Base-by-base conservation (phyloP, 2,888 invertebrate species). In the Lasiommata megera region DNA sequence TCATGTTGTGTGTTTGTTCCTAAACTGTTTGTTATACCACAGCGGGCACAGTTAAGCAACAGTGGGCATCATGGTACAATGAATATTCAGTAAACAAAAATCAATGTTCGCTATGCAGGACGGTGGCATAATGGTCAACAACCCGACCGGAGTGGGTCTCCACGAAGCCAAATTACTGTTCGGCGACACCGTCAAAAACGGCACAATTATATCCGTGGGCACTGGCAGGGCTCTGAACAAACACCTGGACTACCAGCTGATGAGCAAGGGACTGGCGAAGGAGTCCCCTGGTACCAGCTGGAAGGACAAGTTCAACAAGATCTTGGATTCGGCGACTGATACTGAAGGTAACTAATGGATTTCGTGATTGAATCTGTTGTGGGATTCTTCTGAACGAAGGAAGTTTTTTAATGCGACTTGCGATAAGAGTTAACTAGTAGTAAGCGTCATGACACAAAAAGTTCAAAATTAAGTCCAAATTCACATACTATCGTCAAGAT, bases 101-200 rank as follows among this genome's bases (percentile, higher is more conserved):
- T 2, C 23, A 23, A 3, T 23, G 5, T 5, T 23, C 5, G 23
- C 58, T 41, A 29, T 54, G 7, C 68, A 94, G 94, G 96, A 96
- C 84, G 95, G 96, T 63, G 97, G 97, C 28, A 93, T 97, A 69
- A 87, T 97, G 79, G 94, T 95, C 9, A 98, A 97, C 87, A 98
- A 98, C 84, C 97, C 97, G 0, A 94, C 96, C 9, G 96, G 96
- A 1, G 93, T 98, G 6, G 98, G 96, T 0, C 91, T 98, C 41
- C 97, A 97, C 76, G 98, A 98, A 85, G 95, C 96, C 0, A 94
- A 94, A 67, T 92, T 95, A 34, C 82, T 98, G 44, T 98, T 95
- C 95, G 97, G 97, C 0, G 92, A 89, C 58, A 91, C 93, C 0
- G 88, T 97, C 43, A 94, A 94, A 65, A 71, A 74, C 16, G 85